Percentiles rank a stretch among this genome's conserved stretches.
Evolutionary conservation across 2,888 invertebrate genomes (phyloP).

Genomic region (Phytoseiulus persimilis): DNA sequence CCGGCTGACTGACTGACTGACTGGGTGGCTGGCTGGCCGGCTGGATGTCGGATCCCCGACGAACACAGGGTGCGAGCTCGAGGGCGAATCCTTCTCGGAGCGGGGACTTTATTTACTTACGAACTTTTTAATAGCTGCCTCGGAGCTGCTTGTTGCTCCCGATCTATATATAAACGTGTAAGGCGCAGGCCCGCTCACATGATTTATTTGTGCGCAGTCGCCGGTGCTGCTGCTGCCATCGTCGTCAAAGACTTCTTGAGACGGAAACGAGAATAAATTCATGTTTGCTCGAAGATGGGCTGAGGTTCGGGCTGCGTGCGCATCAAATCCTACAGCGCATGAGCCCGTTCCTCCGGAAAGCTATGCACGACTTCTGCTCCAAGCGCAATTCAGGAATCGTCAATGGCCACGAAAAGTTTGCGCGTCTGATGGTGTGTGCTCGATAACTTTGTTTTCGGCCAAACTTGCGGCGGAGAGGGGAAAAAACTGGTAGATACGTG

Average conservation of each 20-base stretch:
- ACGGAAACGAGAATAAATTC: not conserved
- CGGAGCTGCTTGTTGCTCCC: not conserved
- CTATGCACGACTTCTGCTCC: too few relatives aligned
- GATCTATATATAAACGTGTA: not conserved
- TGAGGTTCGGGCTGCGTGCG: too few relatives aligned
- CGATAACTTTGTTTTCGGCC: too few relatives aligned
- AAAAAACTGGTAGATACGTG: not conserved
- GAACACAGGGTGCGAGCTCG: not conserved
- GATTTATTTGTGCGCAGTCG: not conserved
- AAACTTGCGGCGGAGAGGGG: too few relatives aligned
- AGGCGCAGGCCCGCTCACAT: not conserved
- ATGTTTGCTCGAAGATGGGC: not conserved
- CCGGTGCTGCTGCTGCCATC: not conserved
- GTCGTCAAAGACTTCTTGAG: not conserved
- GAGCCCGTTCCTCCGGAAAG: too few relatives aligned
- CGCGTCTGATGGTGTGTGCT: too few relatives aligned
- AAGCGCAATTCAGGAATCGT: too few relatives aligned
- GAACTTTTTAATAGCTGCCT: slow-evolving; percentile 24
- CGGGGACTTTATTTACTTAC: slow-evolving; percentile 23
- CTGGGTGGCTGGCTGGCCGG: too few relatives aligned
- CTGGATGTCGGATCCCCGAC: not conserved
- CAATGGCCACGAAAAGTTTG: too few relatives aligned
- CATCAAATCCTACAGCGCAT: too few relatives aligned
- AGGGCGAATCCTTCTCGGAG: not conserved
- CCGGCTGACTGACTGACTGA: not conserved